phyloP scores from a whole-genome alignment of 1,140 invertebrate genomes.

The Achatina immaculata region DNA sequence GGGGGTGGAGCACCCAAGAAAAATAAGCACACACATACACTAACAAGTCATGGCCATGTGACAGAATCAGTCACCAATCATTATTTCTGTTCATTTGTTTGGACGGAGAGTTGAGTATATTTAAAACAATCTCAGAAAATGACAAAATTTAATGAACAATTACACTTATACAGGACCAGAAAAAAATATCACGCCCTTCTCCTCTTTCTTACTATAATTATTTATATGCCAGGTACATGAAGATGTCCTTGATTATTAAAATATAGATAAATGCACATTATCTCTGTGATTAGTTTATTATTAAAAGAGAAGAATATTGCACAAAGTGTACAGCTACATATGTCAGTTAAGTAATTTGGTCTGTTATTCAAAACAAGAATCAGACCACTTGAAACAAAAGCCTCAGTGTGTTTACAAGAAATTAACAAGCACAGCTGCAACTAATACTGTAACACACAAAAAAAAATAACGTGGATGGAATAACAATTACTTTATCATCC shows the following conservation, averaged over 20 bases:
- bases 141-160: no score
- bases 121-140: no score
- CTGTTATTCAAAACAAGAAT: not conserved
- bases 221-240: no score
- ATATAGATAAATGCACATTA: not conserved
- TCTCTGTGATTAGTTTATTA: not conserved
- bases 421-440: not conserved
- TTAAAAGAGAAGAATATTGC: not conserved
- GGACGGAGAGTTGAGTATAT: no score
- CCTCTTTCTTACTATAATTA: no score
- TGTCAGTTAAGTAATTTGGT: not conserved
- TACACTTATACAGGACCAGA: no score
- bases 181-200: no score
- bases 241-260: not conserved
- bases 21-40: no score
- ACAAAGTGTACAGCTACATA: not conserved
- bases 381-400: not conserved
- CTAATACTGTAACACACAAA: not conserved
- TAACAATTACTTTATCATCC: conserved; percentile 37
- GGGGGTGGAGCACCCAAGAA: no score
- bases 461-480: not conserved
- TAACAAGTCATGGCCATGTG: no score
- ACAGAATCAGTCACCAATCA: no score
- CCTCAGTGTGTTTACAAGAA: not conserved
- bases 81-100: no score